Evolutionary conservation across 1,140 invertebrate genomes (phyloP).

Genomic region (Zaprionus ornatus): DNA sequence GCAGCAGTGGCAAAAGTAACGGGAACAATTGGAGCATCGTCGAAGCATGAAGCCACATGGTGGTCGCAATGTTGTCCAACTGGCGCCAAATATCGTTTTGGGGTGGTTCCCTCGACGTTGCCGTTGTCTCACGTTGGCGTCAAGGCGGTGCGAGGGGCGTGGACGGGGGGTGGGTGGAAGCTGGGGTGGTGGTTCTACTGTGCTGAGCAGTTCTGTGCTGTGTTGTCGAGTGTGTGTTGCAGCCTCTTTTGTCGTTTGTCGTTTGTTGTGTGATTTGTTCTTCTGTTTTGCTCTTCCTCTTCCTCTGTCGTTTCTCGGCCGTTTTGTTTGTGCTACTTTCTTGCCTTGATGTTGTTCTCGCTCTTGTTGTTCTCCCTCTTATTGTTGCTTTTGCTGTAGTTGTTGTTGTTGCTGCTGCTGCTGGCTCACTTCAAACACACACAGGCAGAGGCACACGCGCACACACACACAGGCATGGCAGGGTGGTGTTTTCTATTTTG

Average conservation of each 20-base stretch:
- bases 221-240: slow-evolving; percentile 28
- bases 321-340: slow-evolving; percentile 59
- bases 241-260: slow-evolving; percentile 41
- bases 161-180: neutral
- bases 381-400: neutral
- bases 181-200: slow-evolving; percentile 1
- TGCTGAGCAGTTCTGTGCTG: slow-evolving; percentile 5
- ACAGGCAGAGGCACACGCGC: slow-evolving; percentile 27
- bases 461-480: slow-evolving; percentile 35
- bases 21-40: slow-evolving; percentile 29
- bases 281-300: slow-evolving; percentile 57
- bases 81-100: slow-evolving; percentile 67
- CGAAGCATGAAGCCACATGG: slow-evolving; percentile 54
- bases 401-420: slow-evolving; percentile 32
- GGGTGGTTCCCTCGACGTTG: slow-evolving; percentile 28
- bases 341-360: slow-evolving; percentile 29
- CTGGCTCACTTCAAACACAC: slow-evolving; percentile 13
- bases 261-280: slow-evolving; percentile 56
- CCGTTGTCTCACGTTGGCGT: neutral
- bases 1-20: slow-evolving; percentile 30
- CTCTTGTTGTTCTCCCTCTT: neutral
- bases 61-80: slow-evolving; percentile 47
- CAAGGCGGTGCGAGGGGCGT: neutral
- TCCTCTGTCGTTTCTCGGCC: slow-evolving; percentile 30
- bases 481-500: slow-evolving; percentile 22